phyloP scores from a whole-genome alignment of 2,888 invertebrate genomes.

The Ophion obscuratus region DNA sequence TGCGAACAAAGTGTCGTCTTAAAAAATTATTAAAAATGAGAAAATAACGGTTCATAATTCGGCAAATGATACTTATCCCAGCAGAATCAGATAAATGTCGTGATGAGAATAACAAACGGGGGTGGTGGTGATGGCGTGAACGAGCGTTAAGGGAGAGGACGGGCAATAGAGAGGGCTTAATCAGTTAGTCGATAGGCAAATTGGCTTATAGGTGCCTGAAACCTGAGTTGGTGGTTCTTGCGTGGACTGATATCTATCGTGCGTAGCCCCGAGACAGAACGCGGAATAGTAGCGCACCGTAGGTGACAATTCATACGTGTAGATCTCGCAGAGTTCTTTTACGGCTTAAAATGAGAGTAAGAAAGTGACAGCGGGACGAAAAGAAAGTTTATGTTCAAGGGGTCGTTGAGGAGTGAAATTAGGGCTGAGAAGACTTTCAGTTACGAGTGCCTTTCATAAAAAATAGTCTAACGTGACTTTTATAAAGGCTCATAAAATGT shows the following conservation, averaged over 20 bases:
- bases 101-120: conserved; percentile 20
- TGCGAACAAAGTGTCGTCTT: not conserved
- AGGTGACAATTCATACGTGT: conserved; percentile 20
- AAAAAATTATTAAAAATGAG: not conserved
- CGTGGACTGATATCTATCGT: conserved; percentile 72
- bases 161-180: conserved; percentile 78
- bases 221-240: conserved; percentile 76
- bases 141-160: conserved; percentile 47
- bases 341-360: not conserved
- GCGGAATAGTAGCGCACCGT: conserved; percentile 50
- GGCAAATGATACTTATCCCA: not conserved
- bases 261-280: conserved; percentile 59
- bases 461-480: not conserved
- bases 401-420: not conserved
- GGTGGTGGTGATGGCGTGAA: conserved; percentile 12
- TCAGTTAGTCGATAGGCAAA: conserved; percentile 84
- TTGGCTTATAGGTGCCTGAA: conserved; percentile 82
- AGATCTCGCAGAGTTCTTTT: not conserved
- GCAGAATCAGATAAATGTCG: not conserved
- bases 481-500: not conserved
- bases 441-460: conserved; percentile 10
- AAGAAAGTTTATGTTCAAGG: not conserved
- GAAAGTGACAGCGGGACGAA: not conserved
- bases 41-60: not conserved
- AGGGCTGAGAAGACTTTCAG: conserved; percentile 6